These are phyloP conservation scores for Coturnix japonica DNA, from an alignment of 2,113 vertebrate species.

Conservation along the genomic window DNA sequence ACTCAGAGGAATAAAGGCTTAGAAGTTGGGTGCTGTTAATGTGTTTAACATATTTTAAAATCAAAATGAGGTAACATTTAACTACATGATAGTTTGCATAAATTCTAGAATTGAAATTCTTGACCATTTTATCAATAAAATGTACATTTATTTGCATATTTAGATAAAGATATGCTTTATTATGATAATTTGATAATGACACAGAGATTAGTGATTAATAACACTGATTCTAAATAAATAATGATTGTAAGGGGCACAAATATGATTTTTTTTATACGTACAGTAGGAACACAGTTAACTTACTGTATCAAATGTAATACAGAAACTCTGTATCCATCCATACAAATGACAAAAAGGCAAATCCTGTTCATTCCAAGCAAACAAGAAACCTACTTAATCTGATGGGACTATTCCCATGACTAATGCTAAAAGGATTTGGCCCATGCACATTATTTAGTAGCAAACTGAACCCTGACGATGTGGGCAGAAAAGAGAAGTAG, in stretches of 20 bases:
- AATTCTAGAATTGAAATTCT: background rate
- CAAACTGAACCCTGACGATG: background rate
- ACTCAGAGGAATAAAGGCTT: conserved; percentile 40
- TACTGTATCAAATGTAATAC: background rate
- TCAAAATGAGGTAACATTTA: background rate
- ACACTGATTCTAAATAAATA: background rate
- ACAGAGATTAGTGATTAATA: background rate
- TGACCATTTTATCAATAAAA: background rate
- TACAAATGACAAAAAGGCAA: background rate
- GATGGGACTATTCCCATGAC: background rate
- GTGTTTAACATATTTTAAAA: conserved; percentile 40
- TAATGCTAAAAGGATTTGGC: background rate
- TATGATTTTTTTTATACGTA: rapidly evolving
- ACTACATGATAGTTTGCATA: background rate
- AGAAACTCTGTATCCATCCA: background rate
- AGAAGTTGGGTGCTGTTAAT: conserved; percentile 29
- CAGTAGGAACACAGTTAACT: background rate
- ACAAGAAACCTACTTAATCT: background rate
- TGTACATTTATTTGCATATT: background rate
- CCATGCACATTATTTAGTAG: rapidly evolving
- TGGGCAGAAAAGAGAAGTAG: rapidly evolving
- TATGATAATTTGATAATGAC: background rate
- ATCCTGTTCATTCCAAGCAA: background rate
- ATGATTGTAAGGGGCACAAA: background rate
- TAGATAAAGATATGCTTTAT: background rate